phyloP scores from a whole-genome alignment of 2,113 vertebrate genomes.

The Phaethon lepturus region DNA sequence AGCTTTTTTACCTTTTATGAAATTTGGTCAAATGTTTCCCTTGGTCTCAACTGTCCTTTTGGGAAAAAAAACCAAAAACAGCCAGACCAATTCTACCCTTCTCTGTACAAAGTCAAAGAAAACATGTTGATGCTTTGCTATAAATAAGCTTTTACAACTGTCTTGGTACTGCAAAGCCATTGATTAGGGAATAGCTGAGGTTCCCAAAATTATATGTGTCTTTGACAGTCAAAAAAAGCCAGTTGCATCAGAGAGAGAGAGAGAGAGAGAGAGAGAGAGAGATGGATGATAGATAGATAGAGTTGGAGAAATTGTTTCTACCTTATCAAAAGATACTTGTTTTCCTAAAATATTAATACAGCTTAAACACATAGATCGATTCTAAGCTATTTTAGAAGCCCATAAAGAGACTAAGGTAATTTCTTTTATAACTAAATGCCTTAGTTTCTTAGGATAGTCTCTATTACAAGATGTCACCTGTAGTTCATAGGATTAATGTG shows the following conservation, averaged over 20 bases:
- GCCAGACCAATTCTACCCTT: neutral
- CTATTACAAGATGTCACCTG: neutral
- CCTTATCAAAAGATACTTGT: neutral
- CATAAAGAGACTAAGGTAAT: neutral
- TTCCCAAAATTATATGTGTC: neutral
- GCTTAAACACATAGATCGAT: neutral
- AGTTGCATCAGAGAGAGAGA: neutral
- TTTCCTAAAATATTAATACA: neutral
- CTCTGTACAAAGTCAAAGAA: neutral
- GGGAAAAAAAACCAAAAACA: neutral
- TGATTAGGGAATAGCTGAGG: neutral
- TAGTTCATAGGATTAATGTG: neutral
- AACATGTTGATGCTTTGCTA: neutral
- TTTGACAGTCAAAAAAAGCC: neutral
- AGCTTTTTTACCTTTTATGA: neutral
- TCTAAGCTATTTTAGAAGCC: neutral
- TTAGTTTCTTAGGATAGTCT: neutral
- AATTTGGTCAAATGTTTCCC: neutral
- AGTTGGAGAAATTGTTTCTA: neutral
- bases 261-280: too few species aligned
- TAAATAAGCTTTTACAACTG: neutral
- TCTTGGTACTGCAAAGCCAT: neutral
- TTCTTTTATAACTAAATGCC: neutral
- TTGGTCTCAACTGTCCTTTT: neutral
- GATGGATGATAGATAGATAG: too few species aligned